phyloP scores from a whole-genome alignment of 64 coral and sea anemone species.

The Pachyseris speciosa region DNA sequence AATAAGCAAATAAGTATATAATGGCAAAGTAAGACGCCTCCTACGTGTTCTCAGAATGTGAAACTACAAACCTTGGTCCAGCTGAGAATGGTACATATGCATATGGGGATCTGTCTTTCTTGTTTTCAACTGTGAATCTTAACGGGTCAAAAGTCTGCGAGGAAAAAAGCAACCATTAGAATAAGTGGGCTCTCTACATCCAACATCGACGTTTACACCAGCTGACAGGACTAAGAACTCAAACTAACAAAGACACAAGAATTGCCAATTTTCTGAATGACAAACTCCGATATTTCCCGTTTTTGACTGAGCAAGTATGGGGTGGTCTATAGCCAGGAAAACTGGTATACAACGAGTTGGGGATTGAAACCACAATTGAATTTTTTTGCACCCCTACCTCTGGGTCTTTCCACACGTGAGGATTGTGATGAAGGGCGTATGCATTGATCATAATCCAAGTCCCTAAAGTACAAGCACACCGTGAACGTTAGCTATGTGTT shows the following conservation, averaged over 20 bases:
- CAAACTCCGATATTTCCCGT: too few species aligned
- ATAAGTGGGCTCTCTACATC: too few species aligned
- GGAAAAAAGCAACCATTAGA: neutral
- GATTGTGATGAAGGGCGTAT: conserved; percentile 69
- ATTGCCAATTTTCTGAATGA: too few species aligned
- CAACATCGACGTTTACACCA: too few species aligned
- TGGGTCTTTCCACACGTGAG: conserved; percentile 74
- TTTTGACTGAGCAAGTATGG: too few species aligned
- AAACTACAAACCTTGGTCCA: conserved; percentile 59
- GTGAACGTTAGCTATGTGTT: neutral
- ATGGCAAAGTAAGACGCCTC: neutral
- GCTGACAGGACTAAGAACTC: too few species aligned
- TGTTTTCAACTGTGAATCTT: conserved; percentile 44
- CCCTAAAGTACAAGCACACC: neutral
- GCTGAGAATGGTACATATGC: conserved; percentile 64
- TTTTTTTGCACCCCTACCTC: conserved; percentile 59
- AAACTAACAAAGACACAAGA: too few species aligned
- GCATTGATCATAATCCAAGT: conserved; percentile 69
- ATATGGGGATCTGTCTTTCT: conserved; percentile 41
- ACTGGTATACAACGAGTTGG: too few species aligned
- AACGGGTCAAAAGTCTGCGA: conserved; percentile 58
- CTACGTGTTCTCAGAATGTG: too few species aligned
- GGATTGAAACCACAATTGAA: neutral
- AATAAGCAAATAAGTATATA: neutral
- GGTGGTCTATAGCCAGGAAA: too few species aligned